phyloP scores from a whole-genome alignment of 2,113 vertebrate genomes.

The Onychostruthus taczanowskii region DNA sequence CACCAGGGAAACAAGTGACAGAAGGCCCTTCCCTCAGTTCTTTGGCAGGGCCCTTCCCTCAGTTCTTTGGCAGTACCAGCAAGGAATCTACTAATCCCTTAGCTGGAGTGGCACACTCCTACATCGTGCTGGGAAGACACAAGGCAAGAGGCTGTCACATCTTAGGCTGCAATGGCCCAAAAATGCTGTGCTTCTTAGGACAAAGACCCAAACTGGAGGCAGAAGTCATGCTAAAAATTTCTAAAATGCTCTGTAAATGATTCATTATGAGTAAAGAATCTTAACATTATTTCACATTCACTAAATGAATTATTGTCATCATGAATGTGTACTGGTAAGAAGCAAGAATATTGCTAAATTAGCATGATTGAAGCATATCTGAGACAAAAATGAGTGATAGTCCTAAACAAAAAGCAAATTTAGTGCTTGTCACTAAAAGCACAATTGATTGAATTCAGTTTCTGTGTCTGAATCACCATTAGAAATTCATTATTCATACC shows the following conservation, averaged over 20 bases:
- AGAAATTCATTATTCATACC: constrained; percentile 6
- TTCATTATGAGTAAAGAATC: not conserved
- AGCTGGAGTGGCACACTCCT: not conserved
- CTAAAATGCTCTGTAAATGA: not conserved
- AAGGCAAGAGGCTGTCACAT: not conserved
- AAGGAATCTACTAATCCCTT: not conserved
- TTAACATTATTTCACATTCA: not conserved
- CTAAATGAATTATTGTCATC: not conserved
- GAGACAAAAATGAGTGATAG: not conserved
- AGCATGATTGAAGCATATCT: not conserved
- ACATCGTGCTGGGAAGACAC: not conserved
- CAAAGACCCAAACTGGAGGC: not conserved
- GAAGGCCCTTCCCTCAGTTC: not conserved
- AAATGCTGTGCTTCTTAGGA: not conserved
- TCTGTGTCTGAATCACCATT: not conserved
- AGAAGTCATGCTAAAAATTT: not conserved
- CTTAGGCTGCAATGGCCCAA: not conserved
- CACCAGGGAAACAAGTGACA: not conserved
- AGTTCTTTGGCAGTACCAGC: not conserved
- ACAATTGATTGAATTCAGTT: not conserved
- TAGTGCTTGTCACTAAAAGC: not conserved
- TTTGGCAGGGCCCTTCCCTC: not conserved
- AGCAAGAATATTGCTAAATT: not conserved
- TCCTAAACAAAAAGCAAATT: not conserved
- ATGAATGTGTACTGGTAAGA: not conserved